phyloP scores from a whole-genome alignment of 2,888 invertebrate species.

The Anthoptus insignis region DNA sequence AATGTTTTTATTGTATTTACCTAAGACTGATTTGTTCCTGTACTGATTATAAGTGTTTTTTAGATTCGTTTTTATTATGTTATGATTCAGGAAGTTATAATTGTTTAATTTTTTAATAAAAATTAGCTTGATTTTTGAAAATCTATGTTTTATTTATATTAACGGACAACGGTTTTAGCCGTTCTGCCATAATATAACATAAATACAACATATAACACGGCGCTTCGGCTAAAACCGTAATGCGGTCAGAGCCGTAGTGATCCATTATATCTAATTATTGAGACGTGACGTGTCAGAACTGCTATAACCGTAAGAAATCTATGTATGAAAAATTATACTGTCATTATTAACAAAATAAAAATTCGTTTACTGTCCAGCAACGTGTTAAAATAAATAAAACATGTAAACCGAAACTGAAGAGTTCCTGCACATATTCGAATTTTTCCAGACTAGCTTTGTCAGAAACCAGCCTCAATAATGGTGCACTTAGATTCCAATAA shows the following conservation, averaged over 20 bases:
- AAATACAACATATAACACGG: slow-evolving; percentile 2
- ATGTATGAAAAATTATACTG: slow-evolving; percentile 8
- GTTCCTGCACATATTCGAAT: too few species aligned
- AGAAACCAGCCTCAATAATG: too few species aligned
- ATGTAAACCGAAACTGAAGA: too few species aligned
- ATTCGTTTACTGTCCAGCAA: slow-evolving; percentile 6
- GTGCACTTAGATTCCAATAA: slow-evolving; percentile 13
- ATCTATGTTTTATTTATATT: slow-evolving; percentile 6
- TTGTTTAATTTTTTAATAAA: slow-evolving; percentile 8
- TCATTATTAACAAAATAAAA: not conserved
- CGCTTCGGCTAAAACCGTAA: not conserved
- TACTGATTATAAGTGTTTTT: slow-evolving; percentile 9
- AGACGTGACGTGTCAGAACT: slow-evolving; percentile 1
- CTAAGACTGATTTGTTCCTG: slow-evolving; percentile 9
- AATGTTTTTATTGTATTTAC: slow-evolving; percentile 11
- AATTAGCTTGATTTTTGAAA: not conserved
- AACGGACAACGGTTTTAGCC: slow-evolving; percentile 8
- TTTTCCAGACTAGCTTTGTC: too few species aligned
- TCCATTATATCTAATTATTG: slow-evolving; percentile 3
- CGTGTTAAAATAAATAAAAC: too few species aligned
- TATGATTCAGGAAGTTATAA: slow-evolving; percentile 8
- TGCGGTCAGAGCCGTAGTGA: slow-evolving; percentile 3
- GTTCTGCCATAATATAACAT: slow-evolving; percentile 10
- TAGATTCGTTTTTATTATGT: not conserved
- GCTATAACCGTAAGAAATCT: slow-evolving; percentile 3